Percentiles rank a stretch among this genome's conserved stretches.
These are phyloP conservation scores for Mus minutoides DNA, from an alignment of 2,797 vertebrate genomes.

Conservation along the genomic window DNA sequence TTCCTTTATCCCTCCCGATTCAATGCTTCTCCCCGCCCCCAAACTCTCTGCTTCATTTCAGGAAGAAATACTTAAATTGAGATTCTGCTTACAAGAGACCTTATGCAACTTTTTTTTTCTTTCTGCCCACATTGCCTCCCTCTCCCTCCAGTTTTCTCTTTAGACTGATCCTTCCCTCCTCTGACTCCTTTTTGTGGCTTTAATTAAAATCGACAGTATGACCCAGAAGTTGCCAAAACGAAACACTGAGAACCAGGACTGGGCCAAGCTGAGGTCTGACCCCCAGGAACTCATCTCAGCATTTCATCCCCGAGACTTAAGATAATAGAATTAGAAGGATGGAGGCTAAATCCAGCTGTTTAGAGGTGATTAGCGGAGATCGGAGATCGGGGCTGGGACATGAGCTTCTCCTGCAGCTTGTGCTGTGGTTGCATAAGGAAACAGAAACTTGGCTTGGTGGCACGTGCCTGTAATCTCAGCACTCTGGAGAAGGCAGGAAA, in stretches of 20 bases:
- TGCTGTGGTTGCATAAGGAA: background rate
- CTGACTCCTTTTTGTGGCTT: background rate
- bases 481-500: background rate
- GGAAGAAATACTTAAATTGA: background rate
- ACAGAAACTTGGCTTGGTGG: background rate
- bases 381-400: background rate
- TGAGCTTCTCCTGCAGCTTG: background rate
- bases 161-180: background rate
- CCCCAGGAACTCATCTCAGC: background rate
- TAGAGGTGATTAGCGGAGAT: background rate
- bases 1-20: background rate
- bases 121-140: background rate
- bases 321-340: background rate
- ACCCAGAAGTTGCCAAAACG: background rate
- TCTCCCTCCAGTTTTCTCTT: background rate
- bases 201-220: background rate
- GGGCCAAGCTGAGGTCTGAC: background rate
- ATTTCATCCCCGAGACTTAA: background rate
- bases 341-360: background rate
- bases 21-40: background rate
- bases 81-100: background rate
- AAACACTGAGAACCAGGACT: background rate
- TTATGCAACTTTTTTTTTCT: background rate
- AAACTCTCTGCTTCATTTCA: background rate
- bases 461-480: background rate